Evolutionary conservation across 2,888 invertebrate genomes (phyloP).

Genomic region (Scaptomyza reducta): DNA sequence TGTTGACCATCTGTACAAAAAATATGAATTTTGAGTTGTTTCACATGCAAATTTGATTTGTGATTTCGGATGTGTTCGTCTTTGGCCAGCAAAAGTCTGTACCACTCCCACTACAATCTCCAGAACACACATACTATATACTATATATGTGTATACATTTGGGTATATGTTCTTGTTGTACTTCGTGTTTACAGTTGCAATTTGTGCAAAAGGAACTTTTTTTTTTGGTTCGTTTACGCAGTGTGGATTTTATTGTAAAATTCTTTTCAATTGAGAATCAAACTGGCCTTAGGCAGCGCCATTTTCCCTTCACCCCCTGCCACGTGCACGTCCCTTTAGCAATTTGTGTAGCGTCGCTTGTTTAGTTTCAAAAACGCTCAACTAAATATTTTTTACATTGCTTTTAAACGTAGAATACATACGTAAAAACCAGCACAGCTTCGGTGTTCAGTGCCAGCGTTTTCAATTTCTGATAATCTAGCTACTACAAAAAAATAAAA

Average conservation of each 20-base stretch:
- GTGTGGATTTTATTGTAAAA: constrained; percentile 50
- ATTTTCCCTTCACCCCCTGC: too few species aligned
- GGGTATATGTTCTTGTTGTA: constrained; percentile 2
- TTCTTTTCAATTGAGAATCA: constrained; percentile 18
- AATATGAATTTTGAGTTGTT: constrained; percentile 2
- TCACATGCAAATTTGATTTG: constrained; percentile 16
- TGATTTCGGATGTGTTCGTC: constrained; percentile 5
- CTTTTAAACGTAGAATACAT: constrained; percentile 43
- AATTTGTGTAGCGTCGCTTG: constrained; percentile 28
- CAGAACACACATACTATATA: not conserved
- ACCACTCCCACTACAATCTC: not conserved
- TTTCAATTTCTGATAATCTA: constrained; percentile 70
- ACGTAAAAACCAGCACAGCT: constrained; percentile 3
- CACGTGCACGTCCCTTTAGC: not conserved
- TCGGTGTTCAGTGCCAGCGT: constrained; percentile 22
- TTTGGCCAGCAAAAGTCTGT: not conserved
- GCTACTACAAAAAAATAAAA: constrained; percentile 12
- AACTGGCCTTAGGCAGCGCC: constrained; percentile 2
- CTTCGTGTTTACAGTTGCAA: too few species aligned
- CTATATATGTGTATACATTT: constrained; percentile 1
- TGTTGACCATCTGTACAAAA: constrained; percentile 1
- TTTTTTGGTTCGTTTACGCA: constrained; percentile 17
- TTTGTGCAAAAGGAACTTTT: too few species aligned
- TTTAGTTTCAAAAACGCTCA: constrained; percentile 57
- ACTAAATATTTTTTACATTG: constrained; percentile 63